These are phyloP conservation scores for Peromyscus californicus DNA, from an alignment of 2,113 vertebrate species.

Conservation along the genomic window DNA sequence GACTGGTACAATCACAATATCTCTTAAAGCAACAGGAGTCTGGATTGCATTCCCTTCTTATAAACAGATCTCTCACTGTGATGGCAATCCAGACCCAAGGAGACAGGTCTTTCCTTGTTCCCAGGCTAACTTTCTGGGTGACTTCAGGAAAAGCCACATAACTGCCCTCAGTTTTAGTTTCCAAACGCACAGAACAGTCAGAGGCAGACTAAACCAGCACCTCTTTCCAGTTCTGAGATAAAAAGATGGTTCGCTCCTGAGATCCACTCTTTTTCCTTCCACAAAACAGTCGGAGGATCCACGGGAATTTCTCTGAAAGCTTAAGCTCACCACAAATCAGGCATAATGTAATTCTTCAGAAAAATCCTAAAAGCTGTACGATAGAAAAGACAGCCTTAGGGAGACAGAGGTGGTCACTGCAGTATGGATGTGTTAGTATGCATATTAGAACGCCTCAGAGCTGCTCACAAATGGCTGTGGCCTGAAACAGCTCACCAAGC, in stretches of 20 bases:
- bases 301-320: not conserved
- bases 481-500: conserved; percentile 50
- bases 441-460: not conserved
- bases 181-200: conserved; percentile 41
- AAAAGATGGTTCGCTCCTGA: conserved; percentile 54
- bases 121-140: not conserved
- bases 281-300: not conserved
- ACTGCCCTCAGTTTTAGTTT: conserved; percentile 64
- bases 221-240: conserved; percentile 8
- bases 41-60: conserved; percentile 36
- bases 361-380: not conserved
- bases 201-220: not conserved
- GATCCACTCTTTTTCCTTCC: not conserved
- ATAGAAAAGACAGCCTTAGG: not conserved
- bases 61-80: not conserved
- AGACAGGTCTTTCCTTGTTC: conserved; percentile 34
- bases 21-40: conserved; percentile 46
- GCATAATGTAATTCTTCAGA: conserved; percentile 31
- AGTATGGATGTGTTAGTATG: not conserved
- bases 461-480: conserved; percentile 6
- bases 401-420: not conserved
- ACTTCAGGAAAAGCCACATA: conserved; percentile 23
- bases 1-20: not conserved
- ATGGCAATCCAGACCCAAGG: not conserved
- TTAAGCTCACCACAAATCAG: not conserved